Base-by-base conservation (phyloP, 2,113 vertebrate genomes). In the Megaptera novaeangliae region DNA sequence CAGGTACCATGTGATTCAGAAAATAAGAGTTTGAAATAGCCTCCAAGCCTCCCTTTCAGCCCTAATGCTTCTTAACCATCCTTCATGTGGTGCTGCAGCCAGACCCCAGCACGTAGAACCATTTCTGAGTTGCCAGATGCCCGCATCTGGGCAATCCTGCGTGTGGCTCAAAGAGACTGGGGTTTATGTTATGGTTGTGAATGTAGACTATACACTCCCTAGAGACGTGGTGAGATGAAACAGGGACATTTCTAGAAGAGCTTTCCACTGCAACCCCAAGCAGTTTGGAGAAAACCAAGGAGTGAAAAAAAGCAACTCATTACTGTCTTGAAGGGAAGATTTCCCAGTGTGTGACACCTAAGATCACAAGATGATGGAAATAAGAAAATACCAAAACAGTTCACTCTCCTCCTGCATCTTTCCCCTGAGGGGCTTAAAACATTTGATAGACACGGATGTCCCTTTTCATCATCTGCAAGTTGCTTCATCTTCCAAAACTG, bases 271-370 rank as follows among this genome's bases (percentile, higher is more conserved):
- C 39, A 83, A 92, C 36, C 20, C 49, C 36, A 46, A 68, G 69
- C 4, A 39, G 3, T 83, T 49, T 84, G 39, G 55, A 63, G 57
- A 77, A 96, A 93, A 63, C 20, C 17, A 75, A 95, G n/a, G 41
- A 77, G 21, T 31, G 25, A 86, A 15, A 88, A 25, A 25, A 81
- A 93, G 31, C 25, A 80, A 83, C 46, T 34, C 1, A 0, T n/a
- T 49, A 55, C 9, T 41, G 41, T 20, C 82, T 69, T 39, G 27
- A 84, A 96, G 69, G 36, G 41, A 91, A 84, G 84, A 68, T 71
- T 82, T 68, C 74, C 20, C n/a, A 10, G 57, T 8, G 7, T 64
- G 27, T 77, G 69, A 87, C 44, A 80, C 18, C 9, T 5, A 72
- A 18, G 25, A 29, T 44, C 55, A 39, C 31, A 61, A 71, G 52